Conservation (phyloP, 2,113 vertebrate species). For the Meles meles region DNA sequence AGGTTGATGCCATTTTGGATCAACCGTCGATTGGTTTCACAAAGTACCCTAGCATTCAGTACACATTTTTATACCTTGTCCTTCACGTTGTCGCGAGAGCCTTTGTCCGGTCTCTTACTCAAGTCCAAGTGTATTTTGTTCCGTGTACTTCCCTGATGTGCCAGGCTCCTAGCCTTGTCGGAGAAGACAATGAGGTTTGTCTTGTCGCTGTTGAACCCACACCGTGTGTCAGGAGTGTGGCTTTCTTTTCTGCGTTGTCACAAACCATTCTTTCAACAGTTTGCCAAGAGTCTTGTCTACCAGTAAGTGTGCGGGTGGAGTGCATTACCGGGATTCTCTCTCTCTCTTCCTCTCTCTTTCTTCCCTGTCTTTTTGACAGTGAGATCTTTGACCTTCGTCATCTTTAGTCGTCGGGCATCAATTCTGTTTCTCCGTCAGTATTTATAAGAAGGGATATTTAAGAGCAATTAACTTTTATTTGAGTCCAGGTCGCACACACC, state of each 20-base stretch:
- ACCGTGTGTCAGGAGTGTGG: neutral
- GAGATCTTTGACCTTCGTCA: neutral
- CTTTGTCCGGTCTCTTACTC: neutral
- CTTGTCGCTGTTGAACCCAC: neutral
- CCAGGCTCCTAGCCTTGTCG: neutral
- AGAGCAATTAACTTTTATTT: neutral
- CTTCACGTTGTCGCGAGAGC: neutral
- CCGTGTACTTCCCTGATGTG: neutral
- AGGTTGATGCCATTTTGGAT: neutral
- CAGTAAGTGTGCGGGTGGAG: neutral
- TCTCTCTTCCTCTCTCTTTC: neutral
- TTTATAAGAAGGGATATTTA: conserved; percentile 40
- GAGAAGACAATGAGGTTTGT: neutral
- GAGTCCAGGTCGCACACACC: neutral
- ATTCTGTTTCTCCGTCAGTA: neutral
- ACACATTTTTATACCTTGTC: neutral
- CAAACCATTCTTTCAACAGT: neutral
- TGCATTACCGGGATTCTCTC: neutral
- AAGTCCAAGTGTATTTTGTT: neutral
- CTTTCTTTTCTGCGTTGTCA: neutral
- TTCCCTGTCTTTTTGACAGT: neutral
- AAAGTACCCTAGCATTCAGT: neutral
- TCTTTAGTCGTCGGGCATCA: neutral
- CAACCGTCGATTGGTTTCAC: neutral
- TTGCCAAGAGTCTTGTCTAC: neutral